Evolutionary conservation across 2,113 vertebrate genomes (phyloP), one percentile per base, ranked within the genome.

Genomic region (Etia nguti): DNA sequence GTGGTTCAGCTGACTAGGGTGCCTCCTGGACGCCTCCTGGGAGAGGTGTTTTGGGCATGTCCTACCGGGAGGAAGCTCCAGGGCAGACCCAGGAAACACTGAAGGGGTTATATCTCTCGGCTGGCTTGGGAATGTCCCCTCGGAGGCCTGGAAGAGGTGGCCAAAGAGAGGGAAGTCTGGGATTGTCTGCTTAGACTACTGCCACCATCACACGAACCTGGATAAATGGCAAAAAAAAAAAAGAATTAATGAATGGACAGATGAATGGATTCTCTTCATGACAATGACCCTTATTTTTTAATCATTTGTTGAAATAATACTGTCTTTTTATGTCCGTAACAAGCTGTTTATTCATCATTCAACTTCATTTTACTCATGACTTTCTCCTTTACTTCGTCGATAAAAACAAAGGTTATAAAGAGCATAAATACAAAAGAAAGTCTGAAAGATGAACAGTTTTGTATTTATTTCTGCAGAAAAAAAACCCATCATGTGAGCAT

Each of bases 151-250:
- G 6, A 26, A 43, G 38, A 10, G n/a, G 36, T 24, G 36, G 38
- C 38, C 0, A 3, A 0, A 46, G n/a, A 41, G 41, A 73, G 68
- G 8, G 68, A 73, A 18, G 8, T 18, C 3, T 73, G 15, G 5
- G 0, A 24, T 70, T 16, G n/a, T 43, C 36, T 70, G 65, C 36
- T 70, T 70, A 16, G 36, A 16, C 12, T 15, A 6, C 15, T 46
- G 22, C 41, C 22, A 10, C 13, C 38, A 46, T 73, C 38, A 73
- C 22, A 13, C 2, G 5, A 7, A 73, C 68, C 2, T 46, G 5
- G 38, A 3, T 73, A 18, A 2, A 43, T 46, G 65, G 8, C 13
- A 1, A 12, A 41, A 36, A 29, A 2, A 6, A 9, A 0, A 10
- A 3, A 0, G 22, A 16, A 59, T 2, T 26, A 60, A 62, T 62